Conservation (phyloP, 1,140 invertebrate genomes). For the Caenorhabditis latens region DNA sequence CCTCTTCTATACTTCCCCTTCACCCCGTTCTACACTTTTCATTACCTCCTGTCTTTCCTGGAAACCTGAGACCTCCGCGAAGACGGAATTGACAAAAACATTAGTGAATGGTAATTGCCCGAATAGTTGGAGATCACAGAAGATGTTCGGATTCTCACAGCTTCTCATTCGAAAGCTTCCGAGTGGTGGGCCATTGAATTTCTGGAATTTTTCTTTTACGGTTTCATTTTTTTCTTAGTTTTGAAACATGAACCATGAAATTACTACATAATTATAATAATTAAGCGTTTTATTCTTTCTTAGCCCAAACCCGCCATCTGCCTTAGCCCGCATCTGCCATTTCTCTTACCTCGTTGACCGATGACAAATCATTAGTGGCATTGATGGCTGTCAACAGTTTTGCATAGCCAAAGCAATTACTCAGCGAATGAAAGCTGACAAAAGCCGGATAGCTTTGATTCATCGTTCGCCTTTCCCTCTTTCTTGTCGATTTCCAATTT, state of each 20-base stretch:
- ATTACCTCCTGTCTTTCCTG: constrained; percentile 54
- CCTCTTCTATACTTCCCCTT: constrained; percentile 61
- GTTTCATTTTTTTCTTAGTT: background rate
- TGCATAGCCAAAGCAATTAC: constrained; percentile 45
- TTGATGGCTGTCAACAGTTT: constrained; percentile 48
- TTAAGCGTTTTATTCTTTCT: too few relatives aligned
- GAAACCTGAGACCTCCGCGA: constrained; percentile 58
- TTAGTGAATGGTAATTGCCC: constrained; percentile 56
- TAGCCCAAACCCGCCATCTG: too few relatives aligned
- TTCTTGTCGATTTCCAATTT: background rate
- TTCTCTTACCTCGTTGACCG: constrained; percentile 22
- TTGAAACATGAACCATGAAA: too few relatives aligned
- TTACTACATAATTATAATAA: too few relatives aligned
- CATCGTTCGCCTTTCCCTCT: background rate
- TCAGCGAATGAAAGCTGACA: constrained; percentile 50
- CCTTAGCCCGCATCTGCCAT: too few relatives aligned
- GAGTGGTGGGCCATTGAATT: background rate
- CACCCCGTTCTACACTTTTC: constrained; percentile 19
- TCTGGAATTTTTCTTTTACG: constrained; percentile 1
- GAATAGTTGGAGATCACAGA: constrained; percentile 47
- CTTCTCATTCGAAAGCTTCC: constrained; percentile 52
- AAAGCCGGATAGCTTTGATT: constrained; percentile 49
- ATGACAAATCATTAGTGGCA: constrained; percentile 33
- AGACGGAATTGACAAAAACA: constrained; percentile 51
- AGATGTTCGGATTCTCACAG: constrained; percentile 39